phyloP scores from a whole-genome alignment of 1,140 invertebrate genomes.

The Drosophila rhopaloa region DNA sequence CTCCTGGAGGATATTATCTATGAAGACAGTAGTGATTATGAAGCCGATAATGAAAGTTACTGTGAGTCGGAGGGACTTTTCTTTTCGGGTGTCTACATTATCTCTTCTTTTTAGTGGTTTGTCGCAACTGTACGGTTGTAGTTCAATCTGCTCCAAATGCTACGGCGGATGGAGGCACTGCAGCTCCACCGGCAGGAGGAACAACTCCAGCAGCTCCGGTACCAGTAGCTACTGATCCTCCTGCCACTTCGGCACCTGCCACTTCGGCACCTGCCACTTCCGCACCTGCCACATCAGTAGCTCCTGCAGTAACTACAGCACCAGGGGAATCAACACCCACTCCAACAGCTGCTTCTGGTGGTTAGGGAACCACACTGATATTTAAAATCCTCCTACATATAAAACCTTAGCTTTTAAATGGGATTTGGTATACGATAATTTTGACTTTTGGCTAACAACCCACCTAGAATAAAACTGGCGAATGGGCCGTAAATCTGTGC shows the following conservation, averaged over 20 bases:
- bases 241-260: not conserved
- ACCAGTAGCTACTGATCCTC: not conserved
- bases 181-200: not conserved
- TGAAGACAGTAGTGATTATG: conserved; percentile 24
- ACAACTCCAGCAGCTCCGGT: not conserved
- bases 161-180: not conserved
- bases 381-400: not conserved
- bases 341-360: not conserved
- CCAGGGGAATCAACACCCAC: not conserved
- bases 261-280: not conserved
- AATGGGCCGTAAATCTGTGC: conserved; percentile 2
- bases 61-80: conserved; percentile 21
- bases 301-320: not conserved
- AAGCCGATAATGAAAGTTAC: conserved; percentile 28
- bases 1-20: conserved; percentile 25
- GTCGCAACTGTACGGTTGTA: conserved; percentile 63
- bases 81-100: not conserved
- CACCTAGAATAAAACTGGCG: conserved; percentile 8
- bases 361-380: not conserved
- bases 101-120: conserved; percentile 44
- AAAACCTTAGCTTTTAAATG: not conserved
- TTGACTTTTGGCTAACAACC: not conserved
- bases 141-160: conserved; percentile 17
- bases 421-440: conserved; percentile 56
- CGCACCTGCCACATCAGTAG: not conserved